Evolutionary conservation across 2,888 invertebrate species (phyloP).

Genomic region (Chrysolina americana): DNA sequence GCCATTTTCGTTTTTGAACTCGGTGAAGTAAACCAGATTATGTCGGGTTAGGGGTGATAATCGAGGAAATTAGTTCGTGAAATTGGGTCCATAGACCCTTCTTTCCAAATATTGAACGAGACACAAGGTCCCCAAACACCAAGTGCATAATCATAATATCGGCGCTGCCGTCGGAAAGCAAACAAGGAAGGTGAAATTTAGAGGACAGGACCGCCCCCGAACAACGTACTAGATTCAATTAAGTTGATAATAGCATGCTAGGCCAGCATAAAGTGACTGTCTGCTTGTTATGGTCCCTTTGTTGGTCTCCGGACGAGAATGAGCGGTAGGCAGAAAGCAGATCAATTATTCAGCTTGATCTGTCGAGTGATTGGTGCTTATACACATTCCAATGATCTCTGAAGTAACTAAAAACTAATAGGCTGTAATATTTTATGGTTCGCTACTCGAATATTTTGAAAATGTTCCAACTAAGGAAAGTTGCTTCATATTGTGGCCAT

Average conservation of each 20-base stretch:
- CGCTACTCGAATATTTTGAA: no score
- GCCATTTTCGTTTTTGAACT: no score
- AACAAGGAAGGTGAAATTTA: conserved; percentile 9
- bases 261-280: not conserved
- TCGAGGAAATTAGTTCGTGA: not conserved
- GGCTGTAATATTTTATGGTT: no score
- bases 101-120: not conserved
- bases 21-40: not conserved
- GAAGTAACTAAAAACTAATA: no score
- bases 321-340: not conserved
- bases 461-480: no score
- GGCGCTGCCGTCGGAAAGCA: not conserved
- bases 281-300: conserved; percentile 5
- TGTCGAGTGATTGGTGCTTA: not conserved
- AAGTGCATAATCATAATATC: conserved; percentile 4
- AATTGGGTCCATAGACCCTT: not conserved
- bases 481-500: no score
- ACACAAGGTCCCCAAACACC: not conserved
- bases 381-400: no score
- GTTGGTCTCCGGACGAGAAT: not conserved
- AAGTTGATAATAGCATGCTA: conserved; percentile 10
- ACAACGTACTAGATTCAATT: conserved; percentile 10
- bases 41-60: not conserved
- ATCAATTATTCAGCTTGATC: not conserved
- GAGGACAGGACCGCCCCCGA: not conserved